These are phyloP conservation scores for Oreocharis arfaki DNA, from an alignment of 2,113 vertebrate genomes.

Conservation along the genomic window DNA sequence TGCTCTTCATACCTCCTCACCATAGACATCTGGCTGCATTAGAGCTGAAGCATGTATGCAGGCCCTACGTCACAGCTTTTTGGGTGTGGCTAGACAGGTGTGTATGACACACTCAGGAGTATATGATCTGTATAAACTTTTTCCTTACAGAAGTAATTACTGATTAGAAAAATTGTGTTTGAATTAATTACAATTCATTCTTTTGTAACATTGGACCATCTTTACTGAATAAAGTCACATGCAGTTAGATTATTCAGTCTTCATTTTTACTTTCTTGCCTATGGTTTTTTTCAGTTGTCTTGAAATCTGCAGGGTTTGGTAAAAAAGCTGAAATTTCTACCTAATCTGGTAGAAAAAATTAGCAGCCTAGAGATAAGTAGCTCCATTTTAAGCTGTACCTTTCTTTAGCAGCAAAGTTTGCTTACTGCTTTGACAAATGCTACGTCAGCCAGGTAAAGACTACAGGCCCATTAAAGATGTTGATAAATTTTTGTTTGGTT, in stretches of 20 bases:
- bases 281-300: neutral
- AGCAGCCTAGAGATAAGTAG: neutral
- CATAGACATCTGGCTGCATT: neutral
- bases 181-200: neutral
- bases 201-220: neutral
- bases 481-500: neutral
- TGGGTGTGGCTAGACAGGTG: neutral
- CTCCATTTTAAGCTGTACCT: neutral
- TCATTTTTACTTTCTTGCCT: neutral
- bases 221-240: neutral
- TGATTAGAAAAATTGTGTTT: neutral
- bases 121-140: neutral
- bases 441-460: neutral
- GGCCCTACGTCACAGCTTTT: neutral
- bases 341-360: neutral
- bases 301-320: neutral
- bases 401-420: neutral
- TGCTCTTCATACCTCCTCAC: neutral
- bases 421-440: neutral
- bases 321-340: neutral
- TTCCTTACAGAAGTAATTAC: neutral
- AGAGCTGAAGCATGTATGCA: neutral
- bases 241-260: neutral
- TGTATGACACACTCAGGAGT: neutral
- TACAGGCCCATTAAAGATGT: neutral